phyloP scores from a whole-genome alignment of 2,113 vertebrate species.

The Brachypodius melanocephalos region DNA sequence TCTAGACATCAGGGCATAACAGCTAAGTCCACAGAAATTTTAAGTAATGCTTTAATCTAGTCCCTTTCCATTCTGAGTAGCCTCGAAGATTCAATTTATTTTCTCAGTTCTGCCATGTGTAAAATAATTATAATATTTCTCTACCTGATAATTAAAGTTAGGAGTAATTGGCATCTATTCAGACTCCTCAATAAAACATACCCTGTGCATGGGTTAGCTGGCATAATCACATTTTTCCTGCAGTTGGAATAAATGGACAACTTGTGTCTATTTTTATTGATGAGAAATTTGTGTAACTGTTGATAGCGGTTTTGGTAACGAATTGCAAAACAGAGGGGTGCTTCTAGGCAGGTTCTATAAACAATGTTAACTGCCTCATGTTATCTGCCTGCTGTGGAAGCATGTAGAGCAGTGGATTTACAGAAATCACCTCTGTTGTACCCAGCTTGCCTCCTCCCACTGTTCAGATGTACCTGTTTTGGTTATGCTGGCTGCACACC shows the following conservation, averaged over 20 bases:
- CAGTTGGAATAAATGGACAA: not conserved
- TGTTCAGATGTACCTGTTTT: not conserved
- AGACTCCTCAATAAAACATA: not conserved
- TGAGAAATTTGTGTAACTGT: not conserved
- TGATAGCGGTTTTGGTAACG: not conserved
- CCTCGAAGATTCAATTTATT: not conserved
- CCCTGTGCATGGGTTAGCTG: not conserved
- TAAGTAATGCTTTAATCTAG: not conserved
- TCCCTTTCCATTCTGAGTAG: not conserved
- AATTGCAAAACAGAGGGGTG: not conserved
- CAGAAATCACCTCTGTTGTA: rapidly evolving
- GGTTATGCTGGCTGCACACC: not conserved
- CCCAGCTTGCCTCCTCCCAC: rapidly evolving
- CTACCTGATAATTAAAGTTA: not conserved
- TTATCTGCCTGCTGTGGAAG: not conserved
- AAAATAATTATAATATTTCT: not conserved
- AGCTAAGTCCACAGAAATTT: not conserved
- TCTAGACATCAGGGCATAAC: not conserved
- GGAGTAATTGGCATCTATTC: not conserved
- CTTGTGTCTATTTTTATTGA: not conserved
- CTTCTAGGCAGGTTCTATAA: not conserved
- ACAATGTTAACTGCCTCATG: not conserved
- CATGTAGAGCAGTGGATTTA: not conserved
- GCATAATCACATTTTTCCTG: not conserved
- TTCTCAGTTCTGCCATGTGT: not conserved